Percentiles rank a stretch among this genome's conserved stretches.
These are phyloP conservation scores for Tinea trinotella DNA, from an alignment of 2,888 invertebrate genomes.

Conservation along the genomic window DNA sequence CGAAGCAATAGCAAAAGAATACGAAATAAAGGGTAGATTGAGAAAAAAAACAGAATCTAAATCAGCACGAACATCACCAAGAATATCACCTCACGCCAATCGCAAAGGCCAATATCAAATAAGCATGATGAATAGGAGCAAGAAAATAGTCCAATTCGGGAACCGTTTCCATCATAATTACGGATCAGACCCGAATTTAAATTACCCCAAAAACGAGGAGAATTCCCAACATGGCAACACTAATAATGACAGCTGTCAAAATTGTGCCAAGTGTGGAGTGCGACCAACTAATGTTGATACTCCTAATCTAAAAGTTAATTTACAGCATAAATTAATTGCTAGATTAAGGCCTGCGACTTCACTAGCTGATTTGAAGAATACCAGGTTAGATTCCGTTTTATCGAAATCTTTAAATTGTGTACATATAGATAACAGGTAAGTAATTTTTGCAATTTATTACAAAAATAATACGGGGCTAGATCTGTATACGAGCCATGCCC, in stretches of 20 bases:
- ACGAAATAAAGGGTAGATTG: slow-evolving; percentile 46
- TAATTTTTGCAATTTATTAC: not conserved
- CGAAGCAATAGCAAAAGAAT: slow-evolving; percentile 61
- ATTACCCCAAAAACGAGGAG: slow-evolving; percentile 30
- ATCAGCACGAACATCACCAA: slow-evolving; percentile 46
- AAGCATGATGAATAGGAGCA: slow-evolving; percentile 44
- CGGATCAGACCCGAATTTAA: slow-evolving; percentile 53
- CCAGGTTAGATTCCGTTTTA: slow-evolving; percentile 28
- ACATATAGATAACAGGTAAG: slow-evolving; percentile 31
- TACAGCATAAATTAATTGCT: slow-evolving; percentile 46
- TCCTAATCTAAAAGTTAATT: slow-evolving; percentile 26
- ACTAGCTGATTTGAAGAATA: slow-evolving; percentile 45
- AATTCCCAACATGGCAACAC: slow-evolving; percentile 31
- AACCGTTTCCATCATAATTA: slow-evolving; percentile 42
- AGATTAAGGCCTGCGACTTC: slow-evolving; percentile 50
- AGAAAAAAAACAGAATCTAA: slow-evolving; percentile 34
- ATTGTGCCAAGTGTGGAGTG: slow-evolving; percentile 22
- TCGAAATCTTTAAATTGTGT: slow-evolving; percentile 47
- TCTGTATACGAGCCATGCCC: not conserved
- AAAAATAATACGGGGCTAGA: no score
- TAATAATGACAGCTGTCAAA: slow-evolving; percentile 21
- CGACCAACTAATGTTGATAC: slow-evolving; percentile 36
- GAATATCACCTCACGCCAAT: slow-evolving; percentile 39
- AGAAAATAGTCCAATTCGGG: slow-evolving; percentile 40
- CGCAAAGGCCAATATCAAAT: slow-evolving; percentile 52